phyloP scores from a whole-genome alignment of 1,140 invertebrate species.

The Gyrodactylus bullatarudis region DNA sequence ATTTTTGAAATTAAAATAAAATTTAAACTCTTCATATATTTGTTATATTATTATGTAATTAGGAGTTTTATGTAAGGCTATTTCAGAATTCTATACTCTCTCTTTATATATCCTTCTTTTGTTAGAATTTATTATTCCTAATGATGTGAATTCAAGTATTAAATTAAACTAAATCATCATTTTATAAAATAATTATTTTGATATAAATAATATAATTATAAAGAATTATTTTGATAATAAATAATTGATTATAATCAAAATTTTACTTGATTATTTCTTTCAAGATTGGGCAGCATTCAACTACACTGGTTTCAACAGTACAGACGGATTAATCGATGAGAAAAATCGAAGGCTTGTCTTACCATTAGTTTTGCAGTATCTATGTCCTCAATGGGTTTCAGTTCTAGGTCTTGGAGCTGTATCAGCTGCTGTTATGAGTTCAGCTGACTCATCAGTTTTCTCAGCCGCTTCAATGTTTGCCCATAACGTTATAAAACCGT shows the following conservation, averaged over 20 bases:
- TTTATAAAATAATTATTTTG: not conserved
- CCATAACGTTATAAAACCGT: conserved; percentile 74
- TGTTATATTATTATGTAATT: not conserved
- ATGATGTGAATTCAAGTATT: not conserved
- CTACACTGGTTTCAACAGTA: conserved; percentile 28
- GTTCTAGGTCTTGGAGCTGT: conserved; percentile 90
- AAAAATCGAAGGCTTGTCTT: conserved; percentile 60
- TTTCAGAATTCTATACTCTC: not conserved
- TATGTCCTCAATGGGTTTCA: conserved; percentile 57
- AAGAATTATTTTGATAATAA: too few relatives aligned
- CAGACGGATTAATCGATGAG: conserved; percentile 25
- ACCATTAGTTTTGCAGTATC: conserved; percentile 70
- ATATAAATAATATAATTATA: not conserved
- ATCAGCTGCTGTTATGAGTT: conserved; percentile 87
- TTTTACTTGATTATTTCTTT: conserved; percentile 3
- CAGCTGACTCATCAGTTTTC: conserved; percentile 74
- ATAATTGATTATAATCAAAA: too few relatives aligned
- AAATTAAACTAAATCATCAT: too few relatives aligned
- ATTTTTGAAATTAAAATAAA: not conserved
- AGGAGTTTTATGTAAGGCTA: not conserved
- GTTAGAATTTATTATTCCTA: not conserved
- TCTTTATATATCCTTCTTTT: not conserved
- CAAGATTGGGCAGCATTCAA: conserved; percentile 63
- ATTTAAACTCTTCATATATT: not conserved
- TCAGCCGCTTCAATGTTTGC: conserved; percentile 92